Evolutionary conservation across 2,888 invertebrate species (phyloP).

Genomic region (Noctua fimbriata): DNA sequence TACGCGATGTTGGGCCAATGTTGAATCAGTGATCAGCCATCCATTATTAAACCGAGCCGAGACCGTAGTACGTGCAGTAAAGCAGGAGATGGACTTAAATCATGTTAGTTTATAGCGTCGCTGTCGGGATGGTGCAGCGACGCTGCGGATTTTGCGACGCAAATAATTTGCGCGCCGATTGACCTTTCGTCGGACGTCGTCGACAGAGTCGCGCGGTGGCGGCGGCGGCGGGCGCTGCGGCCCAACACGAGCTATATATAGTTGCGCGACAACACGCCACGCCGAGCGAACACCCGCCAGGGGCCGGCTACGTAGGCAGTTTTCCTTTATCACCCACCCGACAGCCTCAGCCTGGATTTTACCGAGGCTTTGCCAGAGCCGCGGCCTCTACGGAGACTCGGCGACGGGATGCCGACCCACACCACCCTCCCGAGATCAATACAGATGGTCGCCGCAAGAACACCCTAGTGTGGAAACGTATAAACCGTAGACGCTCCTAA

Average conservation of each 20-base stretch:
- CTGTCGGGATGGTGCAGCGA: slow-evolving; percentile 79
- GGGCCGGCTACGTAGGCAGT: slow-evolving; percentile 88
- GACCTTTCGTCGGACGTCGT: slow-evolving; percentile 89
- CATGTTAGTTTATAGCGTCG: slow-evolving; percentile 68
- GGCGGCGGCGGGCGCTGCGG: slow-evolving; percentile 82
- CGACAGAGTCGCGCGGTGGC: slow-evolving; percentile 77
- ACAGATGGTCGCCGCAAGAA: slow-evolving; percentile 88
- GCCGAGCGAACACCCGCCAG: slow-evolving; percentile 85
- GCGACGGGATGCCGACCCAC: slow-evolving; percentile 88
- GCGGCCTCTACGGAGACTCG: slow-evolving; percentile 81
- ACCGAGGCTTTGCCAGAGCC: slow-evolving; percentile 85
- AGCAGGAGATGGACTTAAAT: slow-evolving; percentile 64
- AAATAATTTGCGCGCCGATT: slow-evolving; percentile 91
- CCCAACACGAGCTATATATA: slow-evolving; percentile 89
- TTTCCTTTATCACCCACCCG: slow-evolving; percentile 89
- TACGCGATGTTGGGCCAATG: slow-evolving; percentile 57
- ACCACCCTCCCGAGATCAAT: slow-evolving; percentile 89
- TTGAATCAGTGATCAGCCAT: slow-evolving; percentile 62
- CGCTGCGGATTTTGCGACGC: slow-evolving; percentile 88
- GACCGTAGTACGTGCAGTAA: slow-evolving; percentile 47
- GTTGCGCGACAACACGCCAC: slow-evolving; percentile 86
- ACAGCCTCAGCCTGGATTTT: slow-evolving; percentile 88
- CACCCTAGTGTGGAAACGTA: slow-evolving; percentile 80
- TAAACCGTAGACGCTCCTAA: slow-evolving; percentile 71
- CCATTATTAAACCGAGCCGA: slow-evolving; percentile 50